phyloP scores from a whole-genome alignment of 2,888 invertebrate species.

The Lacanobia wlatinum region DNA sequence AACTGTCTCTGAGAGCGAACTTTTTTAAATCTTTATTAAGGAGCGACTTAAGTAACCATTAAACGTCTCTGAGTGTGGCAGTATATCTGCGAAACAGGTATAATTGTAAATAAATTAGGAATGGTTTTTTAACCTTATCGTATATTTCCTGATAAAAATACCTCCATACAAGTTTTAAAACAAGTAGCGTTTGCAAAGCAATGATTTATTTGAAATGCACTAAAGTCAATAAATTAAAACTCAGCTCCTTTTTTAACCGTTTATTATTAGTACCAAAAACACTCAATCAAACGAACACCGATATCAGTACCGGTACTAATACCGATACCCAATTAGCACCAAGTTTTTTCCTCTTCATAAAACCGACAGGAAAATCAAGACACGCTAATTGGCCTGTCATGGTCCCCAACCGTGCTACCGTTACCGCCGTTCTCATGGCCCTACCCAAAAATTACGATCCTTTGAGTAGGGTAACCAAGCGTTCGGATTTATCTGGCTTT shows the following conservation, averaged over 20 bases:
- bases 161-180: background rate
- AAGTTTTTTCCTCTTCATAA: constrained; percentile 20
- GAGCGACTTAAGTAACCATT: too few relatives aligned
- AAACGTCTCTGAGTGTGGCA: too few relatives aligned
- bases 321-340: constrained; percentile 38
- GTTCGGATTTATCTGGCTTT: background rate
- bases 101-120: too few relatives aligned
- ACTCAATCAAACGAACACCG: constrained; percentile 21
- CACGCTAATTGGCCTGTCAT: constrained; percentile 54
- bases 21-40: too few relatives aligned
- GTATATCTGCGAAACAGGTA: too few relatives aligned
- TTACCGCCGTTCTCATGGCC: constrained; percentile 42
- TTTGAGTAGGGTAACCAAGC: constrained; percentile 25
- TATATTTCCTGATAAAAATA: background rate
- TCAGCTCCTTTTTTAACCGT: background rate
- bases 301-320: constrained; percentile 11
- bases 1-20: too few relatives aligned
- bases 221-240: constrained; percentile 5
- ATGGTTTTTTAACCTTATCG: too few relatives aligned
- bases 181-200: background rate
- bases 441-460: constrained; percentile 50
- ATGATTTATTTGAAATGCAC: background rate
- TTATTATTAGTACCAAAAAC: constrained; percentile 9
- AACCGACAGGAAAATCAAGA: constrained; percentile 35
- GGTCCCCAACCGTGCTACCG: constrained; percentile 25